Percentiles rank a stretch among this genome's conserved stretches.
These are phyloP conservation scores for Silurus meridionalis DNA, from an alignment of 2,113 vertebrate species.

Conservation along the genomic window DNA sequence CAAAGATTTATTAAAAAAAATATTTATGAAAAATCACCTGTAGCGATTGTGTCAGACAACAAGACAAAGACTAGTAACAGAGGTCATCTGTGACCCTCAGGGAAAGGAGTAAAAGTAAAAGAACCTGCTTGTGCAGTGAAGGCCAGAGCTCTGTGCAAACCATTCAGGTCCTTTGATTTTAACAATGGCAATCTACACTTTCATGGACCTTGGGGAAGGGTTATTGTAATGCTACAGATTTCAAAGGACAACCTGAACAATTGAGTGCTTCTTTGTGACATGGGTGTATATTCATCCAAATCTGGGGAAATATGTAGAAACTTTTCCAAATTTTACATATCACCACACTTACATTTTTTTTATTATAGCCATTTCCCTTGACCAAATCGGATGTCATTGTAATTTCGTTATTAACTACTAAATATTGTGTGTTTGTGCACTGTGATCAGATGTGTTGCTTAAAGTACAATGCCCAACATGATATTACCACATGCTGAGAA, in stretches of 20 bases:
- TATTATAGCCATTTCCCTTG: too few species aligned
- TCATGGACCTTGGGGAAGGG: too few species aligned
- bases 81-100: too few species aligned
- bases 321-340: too few species aligned
- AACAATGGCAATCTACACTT: neutral
- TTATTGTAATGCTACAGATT: too few species aligned
- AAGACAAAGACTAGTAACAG: neutral
- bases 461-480: conserved; percentile 27
- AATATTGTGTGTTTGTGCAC: neutral
- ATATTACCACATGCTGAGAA: conserved; percentile 35
- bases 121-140: neutral
- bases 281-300: too few species aligned
- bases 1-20: neutral
- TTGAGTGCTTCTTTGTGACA: neutral
- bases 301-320: too few species aligned
- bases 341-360: neutral
- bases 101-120: too few species aligned
- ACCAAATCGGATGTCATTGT: neutral
- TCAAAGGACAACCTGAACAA: neutral
- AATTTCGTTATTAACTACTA: neutral
- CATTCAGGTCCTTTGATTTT: neutral
- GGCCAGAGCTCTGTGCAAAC: neutral
- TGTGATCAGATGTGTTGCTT: conserved; percentile 19
- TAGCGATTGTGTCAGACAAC: neutral
- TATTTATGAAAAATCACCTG: neutral